Conservation (phyloP, 2,888 invertebrate genomes). For the Drosophila atripex region DNA sequence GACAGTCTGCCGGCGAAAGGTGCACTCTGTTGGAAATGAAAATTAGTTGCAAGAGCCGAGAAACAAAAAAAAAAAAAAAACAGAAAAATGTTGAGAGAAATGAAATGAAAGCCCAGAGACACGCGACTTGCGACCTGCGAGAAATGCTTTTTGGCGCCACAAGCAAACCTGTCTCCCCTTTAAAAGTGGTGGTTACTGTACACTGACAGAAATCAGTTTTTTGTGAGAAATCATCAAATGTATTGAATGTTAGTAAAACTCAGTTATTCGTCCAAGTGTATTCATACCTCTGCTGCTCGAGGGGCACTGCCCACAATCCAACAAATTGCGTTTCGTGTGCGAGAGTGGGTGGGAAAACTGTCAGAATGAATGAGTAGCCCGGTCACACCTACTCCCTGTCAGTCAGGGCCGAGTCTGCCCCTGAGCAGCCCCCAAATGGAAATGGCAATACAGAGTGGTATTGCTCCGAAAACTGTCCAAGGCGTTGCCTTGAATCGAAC, state of each 20-base stretch:
- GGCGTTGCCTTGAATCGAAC: constrained; percentile 58
- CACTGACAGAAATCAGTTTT: constrained; percentile 32
- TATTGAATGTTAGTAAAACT: background rate
- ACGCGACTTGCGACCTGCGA: constrained; percentile 68
- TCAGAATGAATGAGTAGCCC: constrained; percentile 82
- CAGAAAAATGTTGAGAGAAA: constrained; percentile 35
- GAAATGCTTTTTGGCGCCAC: constrained; percentile 73
- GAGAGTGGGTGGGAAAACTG: constrained; percentile 82
- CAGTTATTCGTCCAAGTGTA: background rate
- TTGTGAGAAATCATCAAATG: background rate
- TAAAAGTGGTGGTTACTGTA: constrained; percentile 53
- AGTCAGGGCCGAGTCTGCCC: constrained; percentile 56
- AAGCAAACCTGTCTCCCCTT: constrained; percentile 53
- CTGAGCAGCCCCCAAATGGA: constrained; percentile 42
- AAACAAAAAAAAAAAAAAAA: constrained; percentile 29
- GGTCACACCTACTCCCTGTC: constrained; percentile 83
- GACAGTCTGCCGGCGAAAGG: constrained; percentile 59
- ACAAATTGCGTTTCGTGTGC: constrained; percentile 79
- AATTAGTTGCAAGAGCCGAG: constrained; percentile 73
- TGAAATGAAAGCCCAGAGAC: constrained; percentile 65
- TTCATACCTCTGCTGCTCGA: constrained; percentile 69
- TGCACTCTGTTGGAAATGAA: constrained; percentile 79
- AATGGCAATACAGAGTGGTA: constrained; percentile 42
- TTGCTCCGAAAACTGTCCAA: constrained; percentile 64
- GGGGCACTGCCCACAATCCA: constrained; percentile 81